A percentile compares a stretch with the other conserved stretches of the same genome.
Evolutionary conservation across 2,113 vertebrate species (phyloP).

Genomic region (Lepidothrix coronata): DNA sequence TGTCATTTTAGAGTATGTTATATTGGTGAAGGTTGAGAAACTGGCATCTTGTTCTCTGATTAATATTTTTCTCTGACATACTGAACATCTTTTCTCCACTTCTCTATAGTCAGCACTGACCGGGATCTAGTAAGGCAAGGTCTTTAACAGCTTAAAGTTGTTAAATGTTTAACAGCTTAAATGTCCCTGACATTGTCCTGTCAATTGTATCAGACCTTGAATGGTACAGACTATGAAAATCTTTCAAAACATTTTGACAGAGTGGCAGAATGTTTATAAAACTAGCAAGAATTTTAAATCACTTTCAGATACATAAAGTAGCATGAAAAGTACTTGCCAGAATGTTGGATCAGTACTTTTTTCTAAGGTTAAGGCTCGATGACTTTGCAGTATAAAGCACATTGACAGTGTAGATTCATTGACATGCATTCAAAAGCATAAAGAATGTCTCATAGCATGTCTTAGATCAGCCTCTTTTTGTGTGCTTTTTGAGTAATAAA

Average conservation of each 20-base stretch:
- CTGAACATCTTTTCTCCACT: slow-evolving; percentile 29
- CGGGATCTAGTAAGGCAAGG: slow-evolving; percentile 32
- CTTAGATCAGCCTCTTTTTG: not conserved
- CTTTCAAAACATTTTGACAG: slow-evolving; percentile 43
- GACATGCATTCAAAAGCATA: not conserved
- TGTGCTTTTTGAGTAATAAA: not conserved
- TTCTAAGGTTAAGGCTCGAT: not conserved
- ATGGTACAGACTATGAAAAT: not conserved
- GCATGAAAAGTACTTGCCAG: not conserved
- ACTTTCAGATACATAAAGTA: not conserved
- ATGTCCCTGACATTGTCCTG: slow-evolving; percentile 56
- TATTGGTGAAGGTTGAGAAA: slow-evolving; percentile 38
- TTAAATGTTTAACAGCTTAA: slow-evolving; percentile 37
- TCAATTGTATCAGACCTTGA: slow-evolving; percentile 56
- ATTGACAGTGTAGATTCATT: not conserved
- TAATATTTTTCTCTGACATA: slow-evolving; percentile 55
- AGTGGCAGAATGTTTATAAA: slow-evolving; percentile 32
- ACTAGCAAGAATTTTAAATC: not conserved
- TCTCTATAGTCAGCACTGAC: slow-evolving; percentile 63
- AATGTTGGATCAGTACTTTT: not conserved
- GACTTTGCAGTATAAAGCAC: not conserved
- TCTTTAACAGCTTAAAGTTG: slow-evolving; percentile 52
- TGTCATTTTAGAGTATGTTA: slow-evolving; percentile 28
- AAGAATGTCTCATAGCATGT: not conserved
- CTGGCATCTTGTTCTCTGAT: slow-evolving; percentile 48